Base-by-base conservation (phyloP, 1,140 invertebrate genomes). In the Drosophila bocqueti region DNA sequence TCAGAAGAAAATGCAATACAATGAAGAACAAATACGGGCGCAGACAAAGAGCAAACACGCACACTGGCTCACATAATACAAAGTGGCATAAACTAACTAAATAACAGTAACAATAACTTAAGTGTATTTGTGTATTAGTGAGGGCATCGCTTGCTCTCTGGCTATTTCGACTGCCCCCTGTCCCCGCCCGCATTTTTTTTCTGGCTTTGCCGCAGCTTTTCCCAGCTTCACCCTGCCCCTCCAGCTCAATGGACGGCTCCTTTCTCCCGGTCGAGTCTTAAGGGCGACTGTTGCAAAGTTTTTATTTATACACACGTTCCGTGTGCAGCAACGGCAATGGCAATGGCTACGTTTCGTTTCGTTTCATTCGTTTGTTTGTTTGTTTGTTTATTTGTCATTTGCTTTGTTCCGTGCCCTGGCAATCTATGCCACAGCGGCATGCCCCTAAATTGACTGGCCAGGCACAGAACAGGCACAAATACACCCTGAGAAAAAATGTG, bases 31-130 rank as follows among this genome's bases (percentile, higher is more conserved):
- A 89, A 87, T 81, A 89, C 66, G 84, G 73, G 75, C 66, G 26
- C 81, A 86, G 80, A 90, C 79, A 89, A 79, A 90, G 79, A 71
- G 43, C 75, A 67, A 71, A 71, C 73, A 52, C 55, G 60, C 60
- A 71, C 29, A 54, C 45, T 63, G 31, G 47, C 58, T 11, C 67
- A 73, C 61, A 78, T 79, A 79, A 89, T 87, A 89, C 81, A 90
- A 90, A 90, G 85, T 87, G 85, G 81, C 84, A 84, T 90, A 85
- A 90, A 90, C 85, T 91, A 90, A 90, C 85, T 90, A 90, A 90
- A 90, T 90, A 90, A 90, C 85, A 85, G 85, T 90, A 90, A 89
- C 84, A 89, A 90, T 90, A 87, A 87, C 84, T 89, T 89, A 87
- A 87, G 85, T 87, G 85, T 87, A 79, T 89, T 84, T 89, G 81